Evolutionary conservation across 2,888 invertebrate genomes (phyloP).

Genomic region (Lamellibrachia columna): DNA sequence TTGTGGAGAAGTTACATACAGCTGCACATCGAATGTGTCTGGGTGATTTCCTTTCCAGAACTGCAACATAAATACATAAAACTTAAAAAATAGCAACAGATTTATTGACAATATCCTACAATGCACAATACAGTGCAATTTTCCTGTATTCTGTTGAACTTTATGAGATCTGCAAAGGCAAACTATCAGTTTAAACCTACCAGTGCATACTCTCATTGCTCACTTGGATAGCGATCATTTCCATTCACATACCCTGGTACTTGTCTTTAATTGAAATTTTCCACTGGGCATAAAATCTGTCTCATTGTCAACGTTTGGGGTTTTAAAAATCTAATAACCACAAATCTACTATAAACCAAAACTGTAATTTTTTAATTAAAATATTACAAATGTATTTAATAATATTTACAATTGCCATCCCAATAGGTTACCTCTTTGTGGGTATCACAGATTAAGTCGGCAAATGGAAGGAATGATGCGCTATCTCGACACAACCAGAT

Average conservation of each 20-base stretch:
- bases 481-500: conserved; percentile 30
- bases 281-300: too few species aligned
- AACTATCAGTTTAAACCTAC: background rate
- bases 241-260: too few species aligned
- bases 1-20: conserved; percentile 22
- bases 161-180: background rate
- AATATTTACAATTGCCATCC: background rate
- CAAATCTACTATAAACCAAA: too few species aligned
- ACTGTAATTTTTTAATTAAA: too few species aligned
- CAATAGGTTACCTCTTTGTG: conserved; percentile 26
- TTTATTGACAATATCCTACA: background rate
- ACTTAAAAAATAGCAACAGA: background rate
- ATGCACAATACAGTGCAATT: too few species aligned
- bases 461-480: conserved; percentile 28
- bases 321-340: too few species aligned
- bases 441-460: conserved; percentile 29
- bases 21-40: conserved; percentile 27
- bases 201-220: background rate
- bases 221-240: too few species aligned
- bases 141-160: background rate
- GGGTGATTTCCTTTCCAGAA: conserved; percentile 31
- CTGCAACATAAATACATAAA: background rate
- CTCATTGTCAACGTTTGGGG: too few species aligned
- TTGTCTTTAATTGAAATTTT: too few species aligned
- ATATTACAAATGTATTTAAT: too few species aligned